Evolutionary conservation across 2,113 vertebrate species (phyloP).

Genomic region (Chamaea fasciata): DNA sequence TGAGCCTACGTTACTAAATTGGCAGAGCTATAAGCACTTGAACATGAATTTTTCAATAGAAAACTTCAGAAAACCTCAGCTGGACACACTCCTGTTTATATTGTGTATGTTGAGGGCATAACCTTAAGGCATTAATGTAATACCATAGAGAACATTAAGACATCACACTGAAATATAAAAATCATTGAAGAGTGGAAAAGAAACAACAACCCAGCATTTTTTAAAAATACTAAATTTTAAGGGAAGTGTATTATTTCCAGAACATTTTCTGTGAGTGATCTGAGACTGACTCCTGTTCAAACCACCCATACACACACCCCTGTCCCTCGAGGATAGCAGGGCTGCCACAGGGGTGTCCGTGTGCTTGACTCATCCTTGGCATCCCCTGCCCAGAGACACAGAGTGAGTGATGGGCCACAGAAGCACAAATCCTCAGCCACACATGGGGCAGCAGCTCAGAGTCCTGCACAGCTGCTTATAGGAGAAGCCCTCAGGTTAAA

Average conservation of each 20-base stretch:
- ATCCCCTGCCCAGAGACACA: rapidly evolving
- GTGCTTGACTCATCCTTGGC: neutral
- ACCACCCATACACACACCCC: rapidly evolving
- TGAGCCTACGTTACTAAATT: neutral
- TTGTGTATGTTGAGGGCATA: neutral
- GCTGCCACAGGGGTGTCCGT: neutral
- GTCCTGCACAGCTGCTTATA: neutral
- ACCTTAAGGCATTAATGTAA: neutral
- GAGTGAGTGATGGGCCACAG: rapidly evolving
- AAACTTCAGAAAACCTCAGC: neutral
- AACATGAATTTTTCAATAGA: neutral
- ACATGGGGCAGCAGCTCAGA: neutral
- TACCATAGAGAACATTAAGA: neutral
- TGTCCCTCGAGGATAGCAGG: neutral
- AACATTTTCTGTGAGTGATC: neutral
- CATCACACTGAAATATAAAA: neutral
- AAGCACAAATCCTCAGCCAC: neutral
- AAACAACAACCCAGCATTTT: neutral
- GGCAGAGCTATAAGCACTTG: neutral
- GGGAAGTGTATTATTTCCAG: neutral
- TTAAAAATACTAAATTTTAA: neutral
- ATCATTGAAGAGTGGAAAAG: neutral
- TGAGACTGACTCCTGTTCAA: neutral
- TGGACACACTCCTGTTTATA: neutral
- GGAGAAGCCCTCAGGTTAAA: neutral